These are phyloP conservation scores for Trissolcus brochymenae DNA, from an alignment of 2,888 invertebrate genomes.

Conservation along the genomic window DNA sequence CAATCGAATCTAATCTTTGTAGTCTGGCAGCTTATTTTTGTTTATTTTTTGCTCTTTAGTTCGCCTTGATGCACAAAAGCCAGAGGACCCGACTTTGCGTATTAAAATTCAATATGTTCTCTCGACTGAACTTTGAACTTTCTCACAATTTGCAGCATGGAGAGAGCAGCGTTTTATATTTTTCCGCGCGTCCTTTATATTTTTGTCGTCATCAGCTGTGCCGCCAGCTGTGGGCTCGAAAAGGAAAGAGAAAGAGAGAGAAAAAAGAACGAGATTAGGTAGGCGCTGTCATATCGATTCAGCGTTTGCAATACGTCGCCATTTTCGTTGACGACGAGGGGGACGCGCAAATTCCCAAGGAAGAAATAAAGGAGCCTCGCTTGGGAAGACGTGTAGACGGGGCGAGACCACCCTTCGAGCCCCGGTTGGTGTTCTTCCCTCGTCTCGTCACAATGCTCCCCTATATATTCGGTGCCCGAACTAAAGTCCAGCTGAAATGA, in stretches of 20 bases:
- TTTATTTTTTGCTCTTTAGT: too few relatives aligned
- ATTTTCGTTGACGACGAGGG: conserved; percentile 33
- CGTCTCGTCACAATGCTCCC: conserved; percentile 54
- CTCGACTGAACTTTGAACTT: conserved; percentile 5
- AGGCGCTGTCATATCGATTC: conserved; percentile 49
- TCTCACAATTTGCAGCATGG: background rate
- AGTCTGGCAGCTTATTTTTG: background rate
- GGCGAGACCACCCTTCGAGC: conserved; percentile 54
- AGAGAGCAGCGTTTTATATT: background rate
- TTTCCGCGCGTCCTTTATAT: background rate
- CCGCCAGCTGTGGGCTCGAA: conserved; percentile 33
- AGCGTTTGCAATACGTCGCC: conserved; percentile 46
- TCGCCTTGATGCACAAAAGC: background rate
- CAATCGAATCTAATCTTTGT: background rate
- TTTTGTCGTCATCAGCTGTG: conserved; percentile 24
- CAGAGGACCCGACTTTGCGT: background rate
- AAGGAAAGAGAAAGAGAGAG: conserved; percentile 10
- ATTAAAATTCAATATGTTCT: background rate
- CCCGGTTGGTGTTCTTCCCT: conserved; percentile 39
- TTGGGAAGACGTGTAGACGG: conserved; percentile 36
- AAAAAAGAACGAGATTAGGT: conserved; percentile 39
- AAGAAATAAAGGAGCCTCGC: conserved; percentile 50
- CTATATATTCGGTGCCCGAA: conserved; percentile 51
- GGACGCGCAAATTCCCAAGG: conserved; percentile 46
- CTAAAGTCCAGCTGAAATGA: conserved; percentile 48